Base-by-base conservation (phyloP, 2,888 invertebrate genomes). In the Piscicola geometra region DNA sequence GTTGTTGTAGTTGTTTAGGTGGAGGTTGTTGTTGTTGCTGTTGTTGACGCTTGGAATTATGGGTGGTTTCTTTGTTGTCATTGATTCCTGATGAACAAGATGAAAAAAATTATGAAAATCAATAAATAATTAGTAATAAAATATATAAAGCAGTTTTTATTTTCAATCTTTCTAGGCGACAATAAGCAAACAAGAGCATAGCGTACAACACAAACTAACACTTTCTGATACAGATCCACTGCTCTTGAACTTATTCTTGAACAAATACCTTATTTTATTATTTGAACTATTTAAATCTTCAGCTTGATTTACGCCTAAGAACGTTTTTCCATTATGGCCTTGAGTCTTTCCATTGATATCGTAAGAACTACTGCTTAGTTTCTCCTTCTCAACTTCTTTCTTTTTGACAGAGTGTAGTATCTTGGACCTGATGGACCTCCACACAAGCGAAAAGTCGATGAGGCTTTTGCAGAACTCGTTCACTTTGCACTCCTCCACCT, bases 401-500 rank as follows among this genome's bases (percentile, higher is more conserved):
- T 95, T 96, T 87, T 94, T 93, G 75, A 93, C 86, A 86, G 96
- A 96, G 85, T 95, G 95, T 74, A 94, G 88, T 1, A 99, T 95
- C 78, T 97, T 89, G 84, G 99, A 98, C 75, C 98, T 88, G 0
- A 96, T 96, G 21, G 98, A 99, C 79, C 98, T 89, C 87, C 97
- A 99, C 86, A 99, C 99, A 77, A 99, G 87, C 0, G 98, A 93
- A 85, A 99, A 99, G 86, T 99, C 99, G 2, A 95, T 94, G 76
- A 98, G 90, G 60, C 93, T 90, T 83, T 94, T 91, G 83, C 94
- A 92, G 83, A 96, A 92, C 80, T 91, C 91, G 82, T 94, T 93
- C 0, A 96, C 93, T 82, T 92, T 93, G 21, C 92, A 92, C 81
- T 95, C 94, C 78, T 89, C 88, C 9, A 93, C 90, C 82, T 92